Evolutionary conservation across 2,888 invertebrate species (phyloP), one percentile per base, ranked within the genome.

Genomic region (Mechanitis mazaeus): DNA sequence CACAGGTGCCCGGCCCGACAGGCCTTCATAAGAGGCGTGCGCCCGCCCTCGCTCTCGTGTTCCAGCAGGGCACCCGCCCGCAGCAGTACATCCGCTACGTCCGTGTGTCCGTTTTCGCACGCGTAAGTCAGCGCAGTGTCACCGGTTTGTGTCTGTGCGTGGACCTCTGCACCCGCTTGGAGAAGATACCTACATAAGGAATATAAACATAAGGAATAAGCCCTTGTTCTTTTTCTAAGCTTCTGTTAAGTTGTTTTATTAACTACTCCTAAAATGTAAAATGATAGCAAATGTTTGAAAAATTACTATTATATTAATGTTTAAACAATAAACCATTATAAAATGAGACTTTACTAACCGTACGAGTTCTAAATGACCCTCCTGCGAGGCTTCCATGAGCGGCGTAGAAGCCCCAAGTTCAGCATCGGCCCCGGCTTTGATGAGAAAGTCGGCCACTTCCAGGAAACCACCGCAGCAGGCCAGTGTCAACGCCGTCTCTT

Each of bases 1-100:
- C 97, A 97, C 60, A 97, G 90, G 85, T 99, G 98, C 1, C 99
- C 99, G 20, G 98, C 97, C 70, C 98, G 93, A 71, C 98, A 97
- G 35, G 99, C 98, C 90, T 98, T 99, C 99, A 99, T 99, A 77
- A 99, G 90, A 56, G 99, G 98, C 68, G 99, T 99, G 74, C 98
- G 93, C 4, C 98, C 98, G 66, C 97, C 98, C 86, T 99, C 98
- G 55, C 97, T 96, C 90, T 98, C 97, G 87, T 98, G 98, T 87
- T 98, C 98, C 77, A 98, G 88, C 85, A 96, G 94, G 59, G 98
- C 98, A 71, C 96, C 96, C 80, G 95, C 96, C 69, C 96, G 95
- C 69, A 99, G 91, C 63, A 99, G 92, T 65, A 97, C 93, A 84
- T 98, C 97, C 33, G 97, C 97, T 33, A 99, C 98, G 89, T 98